These are phyloP conservation scores for Basileuterus tristriatus DNA, from an alignment of 2,797 vertebrate species.

Conservation along the genomic window DNA sequence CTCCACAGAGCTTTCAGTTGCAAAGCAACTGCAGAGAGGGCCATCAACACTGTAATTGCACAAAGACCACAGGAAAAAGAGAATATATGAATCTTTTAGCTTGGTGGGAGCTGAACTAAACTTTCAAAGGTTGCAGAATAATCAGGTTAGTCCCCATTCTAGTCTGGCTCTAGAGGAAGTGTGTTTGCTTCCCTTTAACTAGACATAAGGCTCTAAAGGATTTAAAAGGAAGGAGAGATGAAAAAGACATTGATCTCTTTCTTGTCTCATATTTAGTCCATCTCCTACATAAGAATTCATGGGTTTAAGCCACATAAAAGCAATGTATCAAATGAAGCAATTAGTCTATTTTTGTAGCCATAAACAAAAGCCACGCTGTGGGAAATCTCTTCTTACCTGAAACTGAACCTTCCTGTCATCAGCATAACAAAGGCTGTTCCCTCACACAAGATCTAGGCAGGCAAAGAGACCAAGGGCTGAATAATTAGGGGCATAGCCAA, in stretches of 20 bases:
- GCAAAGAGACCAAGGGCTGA: not conserved
- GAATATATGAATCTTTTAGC: not conserved
- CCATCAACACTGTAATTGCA: not conserved
- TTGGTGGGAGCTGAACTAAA: not conserved
- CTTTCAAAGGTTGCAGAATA: not conserved
- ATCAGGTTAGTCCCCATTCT: not conserved
- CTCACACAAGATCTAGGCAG: not conserved
- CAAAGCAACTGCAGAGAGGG: not conserved
- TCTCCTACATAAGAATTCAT: accelerated
- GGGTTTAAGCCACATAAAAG: not conserved
- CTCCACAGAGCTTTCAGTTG: not conserved
- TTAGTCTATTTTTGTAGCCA: not conserved
- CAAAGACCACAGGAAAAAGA: not conserved
- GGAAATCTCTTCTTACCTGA: not conserved
- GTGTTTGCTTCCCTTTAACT: not conserved
- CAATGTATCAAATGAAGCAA: not conserved
- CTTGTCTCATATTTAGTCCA: not conserved
- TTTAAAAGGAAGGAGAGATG: not conserved
- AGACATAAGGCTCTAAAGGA: not conserved
- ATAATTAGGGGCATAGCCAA: not conserved
- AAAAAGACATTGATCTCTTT: not conserved
- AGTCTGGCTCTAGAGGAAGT: not conserved
- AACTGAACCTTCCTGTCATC: not conserved
- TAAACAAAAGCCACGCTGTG: not conserved
- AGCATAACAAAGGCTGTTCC: not conserved